Evolutionary conservation across 2,888 invertebrate genomes (phyloP).

Genomic region (Campopleginae sp.): DNA sequence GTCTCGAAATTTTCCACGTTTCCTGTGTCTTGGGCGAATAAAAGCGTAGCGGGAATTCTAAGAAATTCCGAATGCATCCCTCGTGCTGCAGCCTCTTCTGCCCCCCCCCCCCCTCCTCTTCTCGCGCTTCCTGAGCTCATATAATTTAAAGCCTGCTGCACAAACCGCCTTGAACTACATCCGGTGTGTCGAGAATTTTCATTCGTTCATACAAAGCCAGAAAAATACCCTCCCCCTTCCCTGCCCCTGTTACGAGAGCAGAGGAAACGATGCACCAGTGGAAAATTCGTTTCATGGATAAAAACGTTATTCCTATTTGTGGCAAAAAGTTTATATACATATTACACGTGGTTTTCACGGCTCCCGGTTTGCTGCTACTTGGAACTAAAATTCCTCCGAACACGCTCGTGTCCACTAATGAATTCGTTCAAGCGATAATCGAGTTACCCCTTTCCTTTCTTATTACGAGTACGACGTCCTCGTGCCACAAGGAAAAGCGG

Average conservation of each 20-base stretch:
- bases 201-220: conserved; percentile 58
- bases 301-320: conserved; percentile 27
- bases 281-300: conserved; percentile 31
- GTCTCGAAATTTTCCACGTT: conserved; percentile 20
- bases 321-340: neutral
- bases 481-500: neutral
- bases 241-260: neutral
- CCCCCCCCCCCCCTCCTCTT: too few relatives aligned
- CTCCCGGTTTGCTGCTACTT: conserved; percentile 63
- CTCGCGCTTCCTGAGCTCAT: conserved; percentile 51
- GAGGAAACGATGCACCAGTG: conserved; percentile 31
- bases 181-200: conserved; percentile 68
- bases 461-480: neutral
- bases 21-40: neutral
- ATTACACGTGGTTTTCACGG: conserved; percentile 43
- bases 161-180: conserved; percentile 69
- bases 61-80: conserved; percentile 61
- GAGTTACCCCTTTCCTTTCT: conserved; percentile 39
- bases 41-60: conserved; percentile 45
- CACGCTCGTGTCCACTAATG: conserved; percentile 50
- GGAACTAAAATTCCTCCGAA: conserved; percentile 39
- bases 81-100: conserved; percentile 45
- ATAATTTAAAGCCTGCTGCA: conserved; percentile 55
- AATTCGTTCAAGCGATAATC: conserved; percentile 66
- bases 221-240: conserved; percentile 41